These are phyloP conservation scores for Eclectus roratus DNA, from an alignment of 2,113 vertebrate species.

Conservation along the genomic window DNA sequence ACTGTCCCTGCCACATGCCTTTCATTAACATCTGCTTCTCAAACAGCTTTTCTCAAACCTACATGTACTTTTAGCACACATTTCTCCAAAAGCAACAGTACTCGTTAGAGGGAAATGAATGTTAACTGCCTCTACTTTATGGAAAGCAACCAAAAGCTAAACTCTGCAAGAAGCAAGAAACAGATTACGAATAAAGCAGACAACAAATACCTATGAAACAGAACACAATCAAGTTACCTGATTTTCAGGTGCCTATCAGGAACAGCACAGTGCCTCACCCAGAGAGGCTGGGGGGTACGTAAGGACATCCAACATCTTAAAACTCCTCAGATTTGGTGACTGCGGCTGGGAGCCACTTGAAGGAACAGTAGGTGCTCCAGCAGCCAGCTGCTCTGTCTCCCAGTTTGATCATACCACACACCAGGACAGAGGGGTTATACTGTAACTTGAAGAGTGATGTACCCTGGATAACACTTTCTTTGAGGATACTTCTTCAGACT, in stretches of 20 bases:
- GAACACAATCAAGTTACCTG: not conserved
- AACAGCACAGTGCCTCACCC: not conserved
- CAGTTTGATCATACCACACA: not conserved
- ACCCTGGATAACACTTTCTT: not conserved
- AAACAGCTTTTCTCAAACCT: not conserved
- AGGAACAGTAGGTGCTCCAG: not conserved
- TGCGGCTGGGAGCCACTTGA: not conserved
- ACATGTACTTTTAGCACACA: not conserved
- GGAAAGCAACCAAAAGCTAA: not conserved
- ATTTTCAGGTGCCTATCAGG: not conserved
- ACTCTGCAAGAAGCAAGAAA: not conserved
- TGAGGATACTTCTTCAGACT: not conserved
- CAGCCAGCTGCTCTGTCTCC: not conserved
- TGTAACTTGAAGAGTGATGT: accelerated
- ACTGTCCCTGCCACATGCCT: not conserved
- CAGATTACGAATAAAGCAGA: not conserved
- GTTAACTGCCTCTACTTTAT: not conserved
- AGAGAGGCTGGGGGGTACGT: not conserved
- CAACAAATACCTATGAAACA: not conserved
- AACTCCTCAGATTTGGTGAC: not conserved
- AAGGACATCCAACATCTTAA: not conserved
- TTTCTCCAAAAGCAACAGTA: not conserved
- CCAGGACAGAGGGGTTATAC: not conserved
- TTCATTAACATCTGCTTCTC: not conserved
- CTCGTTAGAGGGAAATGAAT: not conserved